Conservation (phyloP, 2,797 vertebrate species). For the Brachyrhaphis roseni region DNA sequence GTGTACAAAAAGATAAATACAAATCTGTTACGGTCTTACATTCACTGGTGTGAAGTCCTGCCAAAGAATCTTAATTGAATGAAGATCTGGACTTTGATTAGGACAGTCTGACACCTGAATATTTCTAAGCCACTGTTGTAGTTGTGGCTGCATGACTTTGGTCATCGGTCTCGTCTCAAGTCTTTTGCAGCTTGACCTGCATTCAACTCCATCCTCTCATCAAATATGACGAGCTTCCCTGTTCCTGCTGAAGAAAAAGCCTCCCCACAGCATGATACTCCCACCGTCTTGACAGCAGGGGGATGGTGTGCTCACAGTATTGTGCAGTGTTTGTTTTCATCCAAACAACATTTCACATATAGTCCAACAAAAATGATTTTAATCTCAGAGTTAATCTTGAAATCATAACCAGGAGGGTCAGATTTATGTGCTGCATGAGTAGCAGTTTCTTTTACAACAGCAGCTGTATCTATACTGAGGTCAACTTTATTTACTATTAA, state of each 20-base stretch:
- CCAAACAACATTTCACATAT: not conserved
- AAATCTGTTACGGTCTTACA: not conserved
- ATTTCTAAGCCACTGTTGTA: not conserved
- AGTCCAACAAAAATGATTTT: not conserved
- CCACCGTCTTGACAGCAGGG: not conserved
- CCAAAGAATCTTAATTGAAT: not conserved
- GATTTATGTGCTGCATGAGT: too few species aligned
- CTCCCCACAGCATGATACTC: not conserved
- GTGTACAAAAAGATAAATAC: not conserved
- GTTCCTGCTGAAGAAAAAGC: not conserved
- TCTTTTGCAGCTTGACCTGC: not conserved
- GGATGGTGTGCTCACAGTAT: not conserved
- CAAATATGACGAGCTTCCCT: not conserved
- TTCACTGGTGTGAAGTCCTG: not conserved
- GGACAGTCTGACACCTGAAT: not conserved
- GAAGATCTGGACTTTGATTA: not conserved
- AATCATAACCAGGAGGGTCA: not conserved
- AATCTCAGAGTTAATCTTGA: not conserved
- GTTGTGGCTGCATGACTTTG: not conserved
- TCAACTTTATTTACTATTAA: too few species aligned
- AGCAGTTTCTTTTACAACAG: too few species aligned
- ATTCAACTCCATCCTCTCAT: not conserved
- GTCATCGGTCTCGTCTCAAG: not conserved
- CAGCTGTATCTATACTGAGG: too few species aligned
- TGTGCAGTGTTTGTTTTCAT: not conserved